A percentile compares a stretch with the other conserved stretches of the same genome.
Evolutionary conservation across 2,888 invertebrate genomes (phyloP).

Genomic region (Tryphoninae sp.): DNA sequence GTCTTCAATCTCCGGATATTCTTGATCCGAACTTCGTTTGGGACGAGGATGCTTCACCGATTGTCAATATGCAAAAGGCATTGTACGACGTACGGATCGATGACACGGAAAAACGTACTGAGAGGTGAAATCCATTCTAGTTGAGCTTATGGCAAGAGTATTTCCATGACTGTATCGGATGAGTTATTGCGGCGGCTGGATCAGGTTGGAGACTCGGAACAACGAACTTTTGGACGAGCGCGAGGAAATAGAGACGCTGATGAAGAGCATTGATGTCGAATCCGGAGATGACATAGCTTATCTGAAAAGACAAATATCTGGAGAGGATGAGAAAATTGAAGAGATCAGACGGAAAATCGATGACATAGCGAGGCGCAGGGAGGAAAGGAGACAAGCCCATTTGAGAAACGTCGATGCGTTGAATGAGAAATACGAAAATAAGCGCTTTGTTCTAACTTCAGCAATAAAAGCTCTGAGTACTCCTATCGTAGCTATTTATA

Average conservation of each 20-base stretch:
- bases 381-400: conserved; percentile 66
- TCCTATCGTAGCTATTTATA: conserved; percentile 1
- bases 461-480: conserved; percentile 71
- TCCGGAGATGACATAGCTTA: conserved; percentile 68
- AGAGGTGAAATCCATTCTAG: conserved; percentile 67
- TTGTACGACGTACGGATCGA: conserved; percentile 71
- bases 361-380: conserved; percentile 60
- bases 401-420: conserved; percentile 62
- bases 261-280: conserved; percentile 63
- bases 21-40: conserved; percentile 44
- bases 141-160: neutral
- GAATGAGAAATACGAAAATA: conserved; percentile 69
- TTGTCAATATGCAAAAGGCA: conserved; percentile 73
- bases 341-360: conserved; percentile 60
- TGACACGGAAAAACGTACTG: conserved; percentile 68
- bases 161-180: conserved; percentile 3
- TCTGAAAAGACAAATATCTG: conserved; percentile 66
- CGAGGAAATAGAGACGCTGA: conserved; percentile 58
- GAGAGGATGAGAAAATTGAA: conserved; percentile 66
- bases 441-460: conserved; percentile 68
- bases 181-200: neutral
- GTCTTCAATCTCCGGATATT: conserved; percentile 68
- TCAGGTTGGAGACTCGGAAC: conserved; percentile 72
- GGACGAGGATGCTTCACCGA: conserved; percentile 57
- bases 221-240: conserved; percentile 63